A percentile compares a stretch with the other conserved stretches of the same genome.
Conservation (phyloP, 2,113 vertebrate genomes). For the Lasiurus cinereus region DNA sequence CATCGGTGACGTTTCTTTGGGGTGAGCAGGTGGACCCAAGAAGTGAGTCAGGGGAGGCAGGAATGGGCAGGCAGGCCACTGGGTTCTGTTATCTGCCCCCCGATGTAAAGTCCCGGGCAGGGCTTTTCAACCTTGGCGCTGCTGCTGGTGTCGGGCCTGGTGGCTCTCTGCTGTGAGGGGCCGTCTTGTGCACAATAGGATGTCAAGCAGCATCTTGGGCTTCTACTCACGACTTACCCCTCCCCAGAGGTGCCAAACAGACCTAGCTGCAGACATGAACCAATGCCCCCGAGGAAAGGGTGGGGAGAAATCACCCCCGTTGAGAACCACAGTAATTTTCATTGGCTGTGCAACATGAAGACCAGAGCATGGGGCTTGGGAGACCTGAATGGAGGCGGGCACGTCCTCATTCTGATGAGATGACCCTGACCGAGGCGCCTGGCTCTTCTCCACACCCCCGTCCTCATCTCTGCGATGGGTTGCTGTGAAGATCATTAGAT, state of each 20-base stretch:
- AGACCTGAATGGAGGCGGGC: background rate
- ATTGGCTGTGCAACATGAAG: background rate
- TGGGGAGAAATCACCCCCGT: rapidly evolving
- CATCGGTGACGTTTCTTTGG: background rate
- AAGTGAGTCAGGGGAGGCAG: background rate
- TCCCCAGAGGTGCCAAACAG: background rate
- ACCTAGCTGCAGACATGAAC: background rate
- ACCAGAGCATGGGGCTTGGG: background rate
- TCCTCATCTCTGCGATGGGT: background rate
- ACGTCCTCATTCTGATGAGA: background rate
- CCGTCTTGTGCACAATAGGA: background rate
- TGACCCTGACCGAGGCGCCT: background rate
- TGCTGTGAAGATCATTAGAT: background rate
- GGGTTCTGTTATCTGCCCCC: background rate
- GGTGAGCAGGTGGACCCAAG: too few relatives aligned
- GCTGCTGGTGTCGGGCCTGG: rapidly evolving
- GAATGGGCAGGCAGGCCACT: background rate
- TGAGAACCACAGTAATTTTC: background rate
- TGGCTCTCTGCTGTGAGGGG: background rate
- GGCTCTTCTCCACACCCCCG: background rate
- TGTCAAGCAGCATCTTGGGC: background rate
- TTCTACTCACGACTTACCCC: background rate
- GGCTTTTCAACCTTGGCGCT: background rate
- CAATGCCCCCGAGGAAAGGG: background rate
- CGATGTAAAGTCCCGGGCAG: background rate